Percentiles rank a stretch among this genome's conserved stretches.
phyloP scores from a whole-genome alignment of 2,113 vertebrate genomes.

The Sander lucioperca region DNA sequence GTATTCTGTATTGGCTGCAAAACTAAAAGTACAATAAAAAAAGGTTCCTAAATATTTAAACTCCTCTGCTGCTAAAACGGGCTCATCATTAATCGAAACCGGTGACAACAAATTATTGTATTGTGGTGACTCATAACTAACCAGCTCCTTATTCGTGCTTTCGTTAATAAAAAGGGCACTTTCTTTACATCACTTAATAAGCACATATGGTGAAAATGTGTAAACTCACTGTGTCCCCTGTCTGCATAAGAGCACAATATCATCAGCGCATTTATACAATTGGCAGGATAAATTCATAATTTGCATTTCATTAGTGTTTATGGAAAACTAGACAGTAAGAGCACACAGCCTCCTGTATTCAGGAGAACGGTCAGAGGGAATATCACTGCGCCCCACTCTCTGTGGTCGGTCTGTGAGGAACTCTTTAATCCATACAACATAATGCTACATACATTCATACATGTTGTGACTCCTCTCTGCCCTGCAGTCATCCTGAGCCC shows the following conservation, averaged over 20 bases:
- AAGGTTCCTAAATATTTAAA: not conserved
- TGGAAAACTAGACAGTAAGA: not conserved
- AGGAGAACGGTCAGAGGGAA: not conserved
- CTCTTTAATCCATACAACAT: too few relatives aligned
- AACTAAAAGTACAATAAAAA: not conserved
- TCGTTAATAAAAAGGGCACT: not conserved
- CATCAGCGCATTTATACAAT: not conserved
- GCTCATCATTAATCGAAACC: not conserved
- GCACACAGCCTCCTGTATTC: not conserved
- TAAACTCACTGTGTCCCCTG: not conserved
- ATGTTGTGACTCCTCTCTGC: conserved; percentile 5
- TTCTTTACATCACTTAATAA: not conserved
- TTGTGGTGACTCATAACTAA: not conserved
- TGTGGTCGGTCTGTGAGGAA: too few relatives aligned
- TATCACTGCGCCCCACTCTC: not conserved
- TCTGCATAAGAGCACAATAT: not conserved
- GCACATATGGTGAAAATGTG: not conserved
- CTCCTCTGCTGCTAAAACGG: not conserved
- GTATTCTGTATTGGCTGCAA: not conserved
- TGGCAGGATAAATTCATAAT: not conserved
- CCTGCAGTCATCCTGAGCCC: conserved; percentile 95
- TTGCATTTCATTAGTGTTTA: not conserved
- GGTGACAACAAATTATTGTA: not conserved
- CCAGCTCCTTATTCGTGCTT: not conserved
- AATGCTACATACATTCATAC: not conserved